Conservation (phyloP, 2,888 invertebrate genomes). For the Leptopilina drosophilae region DNA sequence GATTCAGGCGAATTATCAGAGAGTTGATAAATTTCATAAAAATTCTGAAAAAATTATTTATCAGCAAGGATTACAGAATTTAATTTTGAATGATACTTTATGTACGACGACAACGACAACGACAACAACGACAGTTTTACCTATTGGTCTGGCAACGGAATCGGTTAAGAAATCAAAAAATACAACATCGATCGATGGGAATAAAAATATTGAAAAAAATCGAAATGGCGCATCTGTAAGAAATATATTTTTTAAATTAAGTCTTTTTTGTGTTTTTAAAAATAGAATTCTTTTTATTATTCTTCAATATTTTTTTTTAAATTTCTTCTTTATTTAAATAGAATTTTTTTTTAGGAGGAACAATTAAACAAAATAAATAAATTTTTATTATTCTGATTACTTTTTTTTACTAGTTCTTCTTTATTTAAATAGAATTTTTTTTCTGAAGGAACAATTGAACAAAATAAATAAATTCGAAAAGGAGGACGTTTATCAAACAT, state of each 20-base stretch:
- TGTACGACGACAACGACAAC: not conserved
- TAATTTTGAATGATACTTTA: not conserved
- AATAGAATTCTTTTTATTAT: too few relatives aligned
- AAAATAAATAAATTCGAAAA: not conserved
- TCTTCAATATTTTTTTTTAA: too few relatives aligned
- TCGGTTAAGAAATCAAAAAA: not conserved
- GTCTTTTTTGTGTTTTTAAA: too few relatives aligned
- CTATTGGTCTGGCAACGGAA: not conserved
- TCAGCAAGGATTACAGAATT: not conserved
- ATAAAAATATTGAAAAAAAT: not conserved
- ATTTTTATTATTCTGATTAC: too few relatives aligned
- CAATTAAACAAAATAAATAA: too few relatives aligned
- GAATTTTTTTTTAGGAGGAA: too few relatives aligned
- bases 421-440: not conserved
- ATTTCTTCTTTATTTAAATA: too few relatives aligned
- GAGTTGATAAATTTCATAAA: conserved; percentile 11
- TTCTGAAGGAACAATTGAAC: not conserved
- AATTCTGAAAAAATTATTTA: not conserved
- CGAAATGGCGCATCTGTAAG: not conserved
- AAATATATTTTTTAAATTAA: not conserved
- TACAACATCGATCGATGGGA: not conserved
- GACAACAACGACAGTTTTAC: not conserved
- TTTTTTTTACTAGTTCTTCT: not conserved
- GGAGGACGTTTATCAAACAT: not conserved
- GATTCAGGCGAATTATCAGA: conserved; percentile 2